Evolutionary conservation across 2,888 invertebrate genomes (phyloP), one percentile per base, ranked within the genome.

Genomic region (Cinara cedri): DNA sequence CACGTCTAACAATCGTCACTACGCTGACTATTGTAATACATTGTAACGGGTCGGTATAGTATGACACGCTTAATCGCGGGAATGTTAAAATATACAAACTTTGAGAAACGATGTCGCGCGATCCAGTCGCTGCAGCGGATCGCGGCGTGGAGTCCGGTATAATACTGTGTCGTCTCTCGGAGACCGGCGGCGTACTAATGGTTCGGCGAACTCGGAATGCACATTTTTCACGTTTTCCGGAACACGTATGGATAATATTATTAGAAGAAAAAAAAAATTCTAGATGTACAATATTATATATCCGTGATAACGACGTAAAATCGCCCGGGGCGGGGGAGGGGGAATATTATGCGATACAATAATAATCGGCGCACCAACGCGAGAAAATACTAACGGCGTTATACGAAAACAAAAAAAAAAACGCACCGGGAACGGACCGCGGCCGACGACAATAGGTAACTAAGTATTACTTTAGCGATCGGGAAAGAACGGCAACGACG

Each of bases 371-470:
- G 6, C 34, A 34, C 34, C 34, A 62, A 42, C 42, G 16, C 55
- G 24, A 13, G 24, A 65, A 65, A n/a, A n/a, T n/a, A 46, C 21
- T 16, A 11, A 42, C 21, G 44, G 44, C 3, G 6, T 34, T 34
- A 34, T 4, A 34, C 34, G 6, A 34, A 72, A 14, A 21, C 49
- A 72, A 11, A 16, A 76, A 55, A 44, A 49, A 49, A 54, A 1
- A 62, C 68, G 78, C 49, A 76, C 76, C 68, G 76, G 76, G 76
- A 24, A 78, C 78, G 78, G 78, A 78, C 78, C 78, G 68, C 78
- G 78, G 60, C 78, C 78, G 70, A 78, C 78, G 78, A 78, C 78
- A 70, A 70, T 78, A 62, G 78, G 70, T 78, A 62, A 78, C 78
- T 78, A 34, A 34, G 34, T 34, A 70, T 65, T 60, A 16, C 34